A percentile compares a stretch with the other conserved stretches of the same genome.
Conservation (phyloP, 2,888 invertebrate genomes). For the Falcaria lacertinaria region DNA sequence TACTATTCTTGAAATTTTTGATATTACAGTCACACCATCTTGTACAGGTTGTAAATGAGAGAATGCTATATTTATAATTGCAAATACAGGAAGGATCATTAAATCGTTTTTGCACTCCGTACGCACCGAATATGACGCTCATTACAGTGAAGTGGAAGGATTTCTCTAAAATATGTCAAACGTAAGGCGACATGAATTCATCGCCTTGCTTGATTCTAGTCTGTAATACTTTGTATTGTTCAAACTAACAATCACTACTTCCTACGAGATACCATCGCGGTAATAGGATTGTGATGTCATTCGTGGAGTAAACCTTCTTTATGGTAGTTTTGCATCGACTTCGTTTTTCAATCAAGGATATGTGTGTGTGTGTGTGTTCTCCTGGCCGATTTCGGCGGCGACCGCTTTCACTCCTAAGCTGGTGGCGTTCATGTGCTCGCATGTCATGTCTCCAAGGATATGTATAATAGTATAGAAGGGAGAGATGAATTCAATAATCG, state of each 20-base stretch:
- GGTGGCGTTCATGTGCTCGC: too few species aligned
- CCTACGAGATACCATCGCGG: not conserved
- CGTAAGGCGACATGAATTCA: slow-evolving; percentile 44
- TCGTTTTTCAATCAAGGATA: not conserved
- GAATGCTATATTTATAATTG: too few species aligned
- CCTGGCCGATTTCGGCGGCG: too few species aligned
- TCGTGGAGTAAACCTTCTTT: not conserved
- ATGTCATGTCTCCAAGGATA: too few species aligned
- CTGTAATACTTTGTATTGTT: slow-evolving; percentile 25
- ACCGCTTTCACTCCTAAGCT: too few species aligned
- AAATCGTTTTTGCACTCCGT: slow-evolving; percentile 39
- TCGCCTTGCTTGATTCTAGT: slow-evolving; percentile 36
- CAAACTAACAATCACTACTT: slow-evolving; percentile 3
- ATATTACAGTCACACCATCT: too few species aligned
- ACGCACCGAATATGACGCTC: slow-evolving; percentile 71
- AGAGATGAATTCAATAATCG: too few species aligned
- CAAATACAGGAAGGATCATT: too few species aligned
- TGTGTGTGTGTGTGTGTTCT: too few species aligned
- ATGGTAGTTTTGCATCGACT: not conserved
- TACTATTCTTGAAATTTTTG: too few species aligned
- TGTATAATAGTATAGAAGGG: too few species aligned
- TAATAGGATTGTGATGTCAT: not conserved
- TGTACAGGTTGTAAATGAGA: too few species aligned
- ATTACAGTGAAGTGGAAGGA: slow-evolving; percentile 68
- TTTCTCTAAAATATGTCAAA: slow-evolving; percentile 79